Conservation (phyloP, 2,113 vertebrate species). For the Chaenogobius annularis region DNA sequence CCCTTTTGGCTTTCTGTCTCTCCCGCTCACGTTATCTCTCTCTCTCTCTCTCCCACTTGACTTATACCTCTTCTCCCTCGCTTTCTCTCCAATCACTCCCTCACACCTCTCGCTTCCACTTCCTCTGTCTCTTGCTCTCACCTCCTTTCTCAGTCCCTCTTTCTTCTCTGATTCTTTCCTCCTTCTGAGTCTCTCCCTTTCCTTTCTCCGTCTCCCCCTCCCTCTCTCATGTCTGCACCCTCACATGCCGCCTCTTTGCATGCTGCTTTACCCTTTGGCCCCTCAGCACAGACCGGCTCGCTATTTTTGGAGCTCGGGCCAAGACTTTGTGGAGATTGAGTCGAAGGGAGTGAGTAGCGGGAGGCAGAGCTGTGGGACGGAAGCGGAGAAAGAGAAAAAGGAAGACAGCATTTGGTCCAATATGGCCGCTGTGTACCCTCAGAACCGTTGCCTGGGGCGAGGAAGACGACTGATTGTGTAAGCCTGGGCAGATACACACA, state of each 20-base stretch:
- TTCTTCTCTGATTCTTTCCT: not conserved
- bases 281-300: conserved; percentile 39
- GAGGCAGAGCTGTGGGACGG: not conserved
- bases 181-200: no score
- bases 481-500: conserved; percentile 51
- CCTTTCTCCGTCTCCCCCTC: not conserved
- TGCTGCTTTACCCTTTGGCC: conserved; percentile 66
- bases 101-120: no score
- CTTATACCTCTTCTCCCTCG: conserved; percentile 22
- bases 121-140: no score
- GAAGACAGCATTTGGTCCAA: conserved; percentile 44
- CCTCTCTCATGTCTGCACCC: conserved; percentile 18
- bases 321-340: conserved; percentile 33
- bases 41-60: conserved; percentile 25
- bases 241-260: conserved; percentile 35
- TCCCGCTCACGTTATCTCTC: not conserved
- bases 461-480: conserved; percentile 52
- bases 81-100: conserved; percentile 21
- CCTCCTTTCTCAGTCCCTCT: not conserved
- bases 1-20: not conserved
- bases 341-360: conserved; percentile 24
- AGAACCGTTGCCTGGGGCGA: conserved; percentile 46
- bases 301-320: conserved; percentile 67
- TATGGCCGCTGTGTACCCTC: conserved; percentile 44
- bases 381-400: not conserved